Percentiles rank a stretch among this genome's conserved stretches.
These are phyloP conservation scores for Catharus bicknelli DNA, from an alignment of 2,113 vertebrate species.

Conservation along the genomic window DNA sequence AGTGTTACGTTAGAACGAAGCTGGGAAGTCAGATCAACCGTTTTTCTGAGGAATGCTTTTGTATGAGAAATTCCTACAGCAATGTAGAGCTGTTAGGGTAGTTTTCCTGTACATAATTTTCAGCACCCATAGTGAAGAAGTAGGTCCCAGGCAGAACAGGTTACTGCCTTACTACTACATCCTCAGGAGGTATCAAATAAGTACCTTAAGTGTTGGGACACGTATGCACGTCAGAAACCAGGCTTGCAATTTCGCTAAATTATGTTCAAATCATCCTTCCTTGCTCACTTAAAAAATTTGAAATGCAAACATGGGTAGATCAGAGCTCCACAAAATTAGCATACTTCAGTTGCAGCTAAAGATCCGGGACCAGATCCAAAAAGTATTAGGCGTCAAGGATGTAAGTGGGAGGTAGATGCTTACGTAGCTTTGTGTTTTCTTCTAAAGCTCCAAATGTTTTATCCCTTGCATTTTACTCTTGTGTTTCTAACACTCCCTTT, in stretches of 20 bases:
- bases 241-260: background rate
- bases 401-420: background rate
- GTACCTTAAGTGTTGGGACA: background rate
- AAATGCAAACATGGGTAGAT: background rate
- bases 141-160: background rate
- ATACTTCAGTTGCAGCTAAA: background rate
- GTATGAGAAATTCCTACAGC: background rate
- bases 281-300: background rate
- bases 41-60: background rate
- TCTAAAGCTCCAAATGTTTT: background rate
- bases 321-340: background rate
- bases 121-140: background rate
- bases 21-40: background rate
- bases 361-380: background rate
- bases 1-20: background rate
- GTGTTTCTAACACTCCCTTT: background rate
- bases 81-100: background rate
- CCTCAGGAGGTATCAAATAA: background rate
- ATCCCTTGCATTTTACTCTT: background rate
- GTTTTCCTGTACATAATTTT: background rate
- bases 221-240: background rate
- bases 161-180: background rate
- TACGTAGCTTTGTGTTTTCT: background rate
- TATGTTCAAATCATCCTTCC: background rate
- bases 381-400: background rate